A percentile compares a stretch with the other conserved stretches of the same genome.
Evolutionary conservation across 1,140 invertebrate species (phyloP).

Genomic region (Lepidurus apus): DNA sequence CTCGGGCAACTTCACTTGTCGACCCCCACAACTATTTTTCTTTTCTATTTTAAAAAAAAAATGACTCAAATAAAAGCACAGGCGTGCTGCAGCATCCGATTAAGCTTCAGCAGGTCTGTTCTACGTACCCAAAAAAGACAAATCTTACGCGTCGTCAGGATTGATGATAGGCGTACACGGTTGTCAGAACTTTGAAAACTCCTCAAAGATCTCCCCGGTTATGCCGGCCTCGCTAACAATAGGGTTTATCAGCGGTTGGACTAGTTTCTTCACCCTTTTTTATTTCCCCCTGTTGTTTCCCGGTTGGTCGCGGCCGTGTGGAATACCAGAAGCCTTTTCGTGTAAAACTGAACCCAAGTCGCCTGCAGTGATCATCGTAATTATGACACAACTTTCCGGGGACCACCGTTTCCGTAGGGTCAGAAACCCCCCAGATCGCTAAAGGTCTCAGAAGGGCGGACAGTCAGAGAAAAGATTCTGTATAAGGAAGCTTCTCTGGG

Average conservation of each 20-base stretch:
- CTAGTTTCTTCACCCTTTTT: neutral
- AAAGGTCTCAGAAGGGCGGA: neutral
- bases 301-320: neutral
- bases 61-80: neutral
- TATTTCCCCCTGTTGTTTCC: neutral
- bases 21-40: no score
- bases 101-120: neutral
- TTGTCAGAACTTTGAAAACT: slow-evolving; percentile 13
- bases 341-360: neutral
- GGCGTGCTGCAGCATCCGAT: slow-evolving; percentile 1
- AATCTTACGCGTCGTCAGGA: neutral
- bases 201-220: neutral
- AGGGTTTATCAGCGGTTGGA: neutral
- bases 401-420: neutral
- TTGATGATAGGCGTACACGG: slow-evolving; percentile 17
- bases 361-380: slow-evolving; percentile 17
- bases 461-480: neutral
- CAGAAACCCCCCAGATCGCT: slow-evolving; percentile 13
- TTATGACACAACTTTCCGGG: slow-evolving; percentile 5
- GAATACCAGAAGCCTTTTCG: slow-evolving; percentile 1
- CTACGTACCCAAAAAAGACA: neutral
- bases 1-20: no score
- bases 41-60: neutral
- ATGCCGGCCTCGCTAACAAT: neutral
- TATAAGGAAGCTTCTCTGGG: neutral